Evolutionary conservation across 1,140 invertebrate genomes (phyloP).

Genomic region (Panagrolaimus sp.): DNA sequence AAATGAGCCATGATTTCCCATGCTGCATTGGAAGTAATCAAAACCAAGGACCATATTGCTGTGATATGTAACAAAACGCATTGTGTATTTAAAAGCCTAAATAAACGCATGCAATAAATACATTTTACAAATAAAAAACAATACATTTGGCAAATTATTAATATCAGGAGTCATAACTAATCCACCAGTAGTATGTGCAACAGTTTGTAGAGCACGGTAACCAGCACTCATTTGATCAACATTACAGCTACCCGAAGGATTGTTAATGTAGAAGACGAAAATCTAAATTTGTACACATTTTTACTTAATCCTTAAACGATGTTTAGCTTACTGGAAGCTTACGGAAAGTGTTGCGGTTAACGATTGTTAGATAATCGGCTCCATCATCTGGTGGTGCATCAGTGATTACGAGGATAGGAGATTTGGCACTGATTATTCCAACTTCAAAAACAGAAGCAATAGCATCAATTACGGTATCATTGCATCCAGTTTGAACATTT

Average conservation of each 20-base stretch:
- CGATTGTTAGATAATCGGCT: conserved; percentile 21
- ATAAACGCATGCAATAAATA: too few relatives aligned
- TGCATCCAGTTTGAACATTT: conserved; percentile 15
- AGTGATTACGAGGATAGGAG: conserved; percentile 35
- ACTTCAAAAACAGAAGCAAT: conserved; percentile 15
- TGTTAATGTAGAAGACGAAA: conserved; percentile 23
- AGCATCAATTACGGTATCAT: conserved; percentile 26
- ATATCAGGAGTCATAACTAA: conserved; percentile 14
- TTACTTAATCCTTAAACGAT: background rate
- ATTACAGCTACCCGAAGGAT: conserved; percentile 16
- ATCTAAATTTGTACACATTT: conserved; percentile 20
- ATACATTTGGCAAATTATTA: background rate
- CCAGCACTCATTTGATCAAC: conserved; percentile 27
- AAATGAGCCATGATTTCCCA: conserved; percentile 18
- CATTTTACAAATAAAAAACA: too few relatives aligned
- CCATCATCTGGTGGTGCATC: conserved; percentile 30
- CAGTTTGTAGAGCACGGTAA: conserved; percentile 22
- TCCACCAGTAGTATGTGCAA: conserved; percentile 27
- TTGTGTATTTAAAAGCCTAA: background rate
- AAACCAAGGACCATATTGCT: conserved; percentile 21
- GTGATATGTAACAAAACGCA: conserved; percentile 14
- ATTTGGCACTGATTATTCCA: conserved; percentile 30
- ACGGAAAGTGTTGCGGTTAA: conserved; percentile 27
- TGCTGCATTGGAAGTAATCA: conserved; percentile 21
- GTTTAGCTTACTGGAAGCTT: conserved; percentile 26